Evolutionary conservation across 2,888 invertebrate species (phyloP), one percentile per base, ranked within the genome.

Genomic region (Chorisops tibialis): DNA sequence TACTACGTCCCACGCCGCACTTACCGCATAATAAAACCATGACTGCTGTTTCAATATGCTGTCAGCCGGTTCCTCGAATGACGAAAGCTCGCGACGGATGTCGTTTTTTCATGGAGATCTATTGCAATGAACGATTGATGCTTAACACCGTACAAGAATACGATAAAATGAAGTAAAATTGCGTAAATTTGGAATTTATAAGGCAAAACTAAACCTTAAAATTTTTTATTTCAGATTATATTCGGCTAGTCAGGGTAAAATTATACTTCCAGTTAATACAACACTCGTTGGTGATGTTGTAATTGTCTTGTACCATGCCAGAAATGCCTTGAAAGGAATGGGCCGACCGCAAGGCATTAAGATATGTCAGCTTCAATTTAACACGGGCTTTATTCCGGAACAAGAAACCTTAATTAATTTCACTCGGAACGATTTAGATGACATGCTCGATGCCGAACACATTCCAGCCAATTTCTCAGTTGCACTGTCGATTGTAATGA

Each of bases 11-110:
- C 56, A 86, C 86, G 45, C 87, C 89, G 18, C 73, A 83, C 63
- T 79, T 87, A 68, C 93, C 94, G 1, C 95, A 96, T 77, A 88
- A 87, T 72, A 87, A 87, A 71, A 89, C 92, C 4, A 83, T 96
- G 3, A 86, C 88, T n/a, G 78, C 97, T 64, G 85, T 89, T 43
- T 88, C 89, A 4, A 73, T 97, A 9, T 85, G 87, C 14, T 84
- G 97, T 70, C 87, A 90, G 69, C 96, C 96, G 0, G 88, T 96
- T 47, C 97, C 97, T 2, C 79, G 94, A 16, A 97, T 96, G 80
- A 97, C 95, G 9, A 93, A 93, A 81, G 86, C 91, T 62, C 88
- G 91, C 68, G 96, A 95, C 78, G 97, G 97, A 1, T 96, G 96
- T 74, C 84, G 96, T 63, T 94, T 96, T 5, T 96, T 91, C 76